Evolutionary conservation across 2,797 vertebrate genomes (phyloP).

Genomic region (Chaetodon trifasciatus): DNA sequence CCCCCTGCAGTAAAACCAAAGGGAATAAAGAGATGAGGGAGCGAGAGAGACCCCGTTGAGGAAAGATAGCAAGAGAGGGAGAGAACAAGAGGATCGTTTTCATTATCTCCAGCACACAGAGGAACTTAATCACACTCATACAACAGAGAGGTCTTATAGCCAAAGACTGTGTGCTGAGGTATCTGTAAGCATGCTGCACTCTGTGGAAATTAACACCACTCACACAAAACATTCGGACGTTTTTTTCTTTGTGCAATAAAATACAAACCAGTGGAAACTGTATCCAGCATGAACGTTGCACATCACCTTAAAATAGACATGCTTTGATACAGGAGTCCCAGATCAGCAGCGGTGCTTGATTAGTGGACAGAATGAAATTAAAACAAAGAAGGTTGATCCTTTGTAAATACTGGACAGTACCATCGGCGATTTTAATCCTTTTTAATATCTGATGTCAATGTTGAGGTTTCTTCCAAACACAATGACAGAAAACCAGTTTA

Average conservation of each 20-base stretch:
- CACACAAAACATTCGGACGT: conserved; percentile 1
- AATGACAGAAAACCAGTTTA: background rate
- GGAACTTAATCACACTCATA: conserved; percentile 92
- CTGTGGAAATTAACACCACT: conserved; percentile 26
- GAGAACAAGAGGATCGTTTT: conserved; percentile 81
- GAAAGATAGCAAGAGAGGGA: conserved; percentile 45
- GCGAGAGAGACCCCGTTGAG: conserved; percentile 31
- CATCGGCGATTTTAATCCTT: background rate
- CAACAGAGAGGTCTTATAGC: conserved; percentile 81
- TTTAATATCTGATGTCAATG: background rate
- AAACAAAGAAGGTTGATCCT: background rate
- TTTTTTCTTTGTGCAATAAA: background rate
- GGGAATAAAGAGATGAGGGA: conserved; percentile 65
- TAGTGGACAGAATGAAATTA: background rate
- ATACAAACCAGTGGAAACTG: conserved; percentile 1
- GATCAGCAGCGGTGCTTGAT: background rate
- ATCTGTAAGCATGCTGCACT: conserved; percentile 29
- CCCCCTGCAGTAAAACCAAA: conserved; percentile 84
- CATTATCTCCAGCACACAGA: conserved; percentile 91
- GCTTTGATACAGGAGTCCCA: background rate
- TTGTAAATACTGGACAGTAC: background rate
- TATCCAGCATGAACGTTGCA: background rate
- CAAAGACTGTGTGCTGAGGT: conserved; percentile 54
- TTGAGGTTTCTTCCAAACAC: background rate
- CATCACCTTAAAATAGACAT: background rate